These are phyloP conservation scores for Heliconius erato DNA, from an alignment of 2,888 invertebrate species.

Conservation along the genomic window DNA sequence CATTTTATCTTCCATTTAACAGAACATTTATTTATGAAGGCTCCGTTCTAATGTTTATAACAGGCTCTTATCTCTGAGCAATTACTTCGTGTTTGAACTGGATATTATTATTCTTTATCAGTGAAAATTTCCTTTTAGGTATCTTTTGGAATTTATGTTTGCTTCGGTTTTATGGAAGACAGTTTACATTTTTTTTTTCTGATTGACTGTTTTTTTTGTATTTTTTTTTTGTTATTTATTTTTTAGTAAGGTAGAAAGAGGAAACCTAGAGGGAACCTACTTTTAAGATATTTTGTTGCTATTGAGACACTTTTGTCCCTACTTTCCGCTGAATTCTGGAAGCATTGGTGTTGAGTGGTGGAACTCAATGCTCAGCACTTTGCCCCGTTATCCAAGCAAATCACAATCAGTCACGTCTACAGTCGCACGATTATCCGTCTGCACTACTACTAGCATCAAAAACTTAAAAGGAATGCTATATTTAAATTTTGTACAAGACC, in stretches of 20 bases:
- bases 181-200: not conserved
- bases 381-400: no score
- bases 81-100: constrained; percentile 68
- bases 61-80: constrained; percentile 64
- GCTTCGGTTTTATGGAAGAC: not conserved
- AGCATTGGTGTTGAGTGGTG: no score
- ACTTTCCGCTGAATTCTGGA: no score
- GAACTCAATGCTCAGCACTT: no score
- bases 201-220: no score
- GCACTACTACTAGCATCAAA: no score
- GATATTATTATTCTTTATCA: constrained; percentile 54
- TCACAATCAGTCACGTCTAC: no score
- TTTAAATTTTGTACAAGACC: no score
- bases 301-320: no score
- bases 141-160: constrained; percentile 2
- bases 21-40: constrained; percentile 54
- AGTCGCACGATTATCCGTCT: no score
- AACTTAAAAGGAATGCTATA: no score
- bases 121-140: constrained; percentile 27
- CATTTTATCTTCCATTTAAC: constrained; percentile 52
- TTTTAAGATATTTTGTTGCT: not conserved
- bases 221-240: not conserved
- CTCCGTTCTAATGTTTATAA: constrained; percentile 58
- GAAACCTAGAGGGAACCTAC: no score
- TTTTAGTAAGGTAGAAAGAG: not conserved